phyloP scores from a whole-genome alignment of 2,113 vertebrate genomes.

The Austrofundulus limnaeus region DNA sequence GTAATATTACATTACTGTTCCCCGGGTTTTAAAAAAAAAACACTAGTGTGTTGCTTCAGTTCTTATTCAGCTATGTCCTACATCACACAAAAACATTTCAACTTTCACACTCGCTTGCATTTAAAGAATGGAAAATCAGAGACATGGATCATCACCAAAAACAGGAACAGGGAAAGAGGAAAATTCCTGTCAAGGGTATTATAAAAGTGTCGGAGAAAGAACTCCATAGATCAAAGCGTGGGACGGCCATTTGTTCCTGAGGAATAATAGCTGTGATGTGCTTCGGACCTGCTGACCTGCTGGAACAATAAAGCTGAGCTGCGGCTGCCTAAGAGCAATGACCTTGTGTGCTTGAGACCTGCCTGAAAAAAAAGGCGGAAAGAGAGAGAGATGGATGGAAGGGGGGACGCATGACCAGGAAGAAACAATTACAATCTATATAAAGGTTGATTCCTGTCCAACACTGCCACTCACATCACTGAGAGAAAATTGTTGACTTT shows the following conservation, averaged over 20 bases:
- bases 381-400: slow-evolving; percentile 69
- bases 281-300: slow-evolving; percentile 77
- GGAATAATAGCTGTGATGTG: slow-evolving; percentile 82
- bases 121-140: slow-evolving; percentile 53
- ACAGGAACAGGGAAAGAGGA: slow-evolving; percentile 71
- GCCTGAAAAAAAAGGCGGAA: slow-evolving; percentile 60
- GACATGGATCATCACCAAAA: slow-evolving; percentile 71
- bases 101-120: slow-evolving; percentile 56
- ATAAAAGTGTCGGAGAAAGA: slow-evolving; percentile 77
- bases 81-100: slow-evolving; percentile 38
- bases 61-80: slow-evolving; percentile 16
- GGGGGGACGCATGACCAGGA: slow-evolving; percentile 69
- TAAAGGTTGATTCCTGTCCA: slow-evolving; percentile 76
- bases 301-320: slow-evolving; percentile 78
- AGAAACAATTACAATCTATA: slow-evolving; percentile 82
- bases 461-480: slow-evolving; percentile 70
- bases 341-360: slow-evolving; percentile 75
- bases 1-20: not conserved
- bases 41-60: slow-evolving; percentile 21
- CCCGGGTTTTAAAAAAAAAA: slow-evolving; percentile 1
- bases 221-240: slow-evolving; percentile 81
- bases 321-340: slow-evolving; percentile 79
- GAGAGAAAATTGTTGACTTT: slow-evolving; percentile 67
- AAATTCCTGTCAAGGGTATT: slow-evolving; percentile 81
- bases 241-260: slow-evolving; percentile 80